A percentile compares a stretch with the other conserved stretches of the same genome.
Conservation (phyloP, 2,888 invertebrate genomes). For the Platycheirus rosarum region DNA sequence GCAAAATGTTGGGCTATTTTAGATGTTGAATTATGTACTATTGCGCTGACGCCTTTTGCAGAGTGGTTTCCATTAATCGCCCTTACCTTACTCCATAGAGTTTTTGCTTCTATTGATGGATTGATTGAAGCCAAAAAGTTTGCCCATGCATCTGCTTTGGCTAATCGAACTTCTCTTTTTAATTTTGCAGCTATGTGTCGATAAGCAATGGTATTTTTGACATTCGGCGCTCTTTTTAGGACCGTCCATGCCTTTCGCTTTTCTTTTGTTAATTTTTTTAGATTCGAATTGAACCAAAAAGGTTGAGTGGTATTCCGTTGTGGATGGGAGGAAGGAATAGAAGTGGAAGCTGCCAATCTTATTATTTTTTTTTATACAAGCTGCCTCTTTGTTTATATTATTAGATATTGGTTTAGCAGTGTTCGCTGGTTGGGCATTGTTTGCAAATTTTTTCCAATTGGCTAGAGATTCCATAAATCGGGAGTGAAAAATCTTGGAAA, state of each 20-base stretch:
- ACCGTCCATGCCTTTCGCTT: no score
- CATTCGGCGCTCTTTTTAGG: not conserved
- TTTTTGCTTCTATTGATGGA: not conserved
- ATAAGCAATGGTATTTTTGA: constrained; percentile 5
- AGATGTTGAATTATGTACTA: not conserved
- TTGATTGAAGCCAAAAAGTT: constrained; percentile 11
- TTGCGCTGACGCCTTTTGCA: not conserved
- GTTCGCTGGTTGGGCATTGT: not conserved
- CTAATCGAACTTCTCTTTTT: no score
- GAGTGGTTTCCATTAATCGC: constrained; percentile 7
- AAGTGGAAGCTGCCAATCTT: no score
- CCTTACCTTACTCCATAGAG: not conserved
- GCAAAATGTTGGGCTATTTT: constrained; percentile 8
- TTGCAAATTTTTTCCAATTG: constrained; percentile 8
- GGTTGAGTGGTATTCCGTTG: constrained; percentile 12
- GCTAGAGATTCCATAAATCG: constrained; percentile 8
- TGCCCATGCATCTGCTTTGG: constrained; percentile 6
- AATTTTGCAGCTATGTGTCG: constrained; percentile 4
- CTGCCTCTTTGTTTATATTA: constrained; percentile 5
- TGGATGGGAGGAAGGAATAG: constrained; percentile 28
- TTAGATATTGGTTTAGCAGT: not conserved
- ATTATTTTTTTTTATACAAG: no score
- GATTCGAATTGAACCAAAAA: constrained; percentile 14
- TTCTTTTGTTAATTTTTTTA: constrained; percentile 2
- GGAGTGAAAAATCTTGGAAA: not conserved